A percentile compares a stretch with the other conserved stretches of the same genome.
Evolutionary conservation across 2,113 vertebrate genomes (phyloP).

Genomic region (Aegotheles bennettii): DNA sequence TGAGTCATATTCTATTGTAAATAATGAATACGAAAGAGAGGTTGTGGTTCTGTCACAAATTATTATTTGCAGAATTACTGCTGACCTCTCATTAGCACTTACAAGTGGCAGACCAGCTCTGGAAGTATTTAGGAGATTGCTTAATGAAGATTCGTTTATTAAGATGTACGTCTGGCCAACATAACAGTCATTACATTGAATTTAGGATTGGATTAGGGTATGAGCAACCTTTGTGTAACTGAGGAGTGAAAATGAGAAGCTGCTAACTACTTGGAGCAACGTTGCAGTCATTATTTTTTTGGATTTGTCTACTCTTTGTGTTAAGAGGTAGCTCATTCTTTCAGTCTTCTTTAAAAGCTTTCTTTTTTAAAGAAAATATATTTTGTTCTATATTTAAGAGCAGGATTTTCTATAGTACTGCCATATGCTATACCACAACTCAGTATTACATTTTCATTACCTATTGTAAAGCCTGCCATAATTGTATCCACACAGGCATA

Average conservation of each 20-base stretch:
- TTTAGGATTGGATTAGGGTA: not conserved
- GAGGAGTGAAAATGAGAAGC: not conserved
- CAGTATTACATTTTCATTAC: not conserved
- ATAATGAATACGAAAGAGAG: not conserved
- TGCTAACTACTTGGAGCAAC: not conserved
- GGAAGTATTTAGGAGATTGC: not conserved
- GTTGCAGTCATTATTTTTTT: not conserved
- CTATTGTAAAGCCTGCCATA: not conserved
- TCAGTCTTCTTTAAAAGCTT: not conserved
- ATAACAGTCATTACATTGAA: not conserved
- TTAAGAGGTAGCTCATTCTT: not conserved
- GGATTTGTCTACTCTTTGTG: not conserved
- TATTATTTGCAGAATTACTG: constrained; percentile 5
- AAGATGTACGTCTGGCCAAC: not conserved
- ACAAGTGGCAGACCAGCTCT: not conserved
- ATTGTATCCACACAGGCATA: not conserved
- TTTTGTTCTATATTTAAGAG: not conserved
- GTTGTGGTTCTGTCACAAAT: not conserved
- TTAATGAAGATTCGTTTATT: constrained; percentile 20
- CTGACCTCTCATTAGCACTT: constrained; percentile 8
- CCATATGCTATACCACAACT: not conserved
- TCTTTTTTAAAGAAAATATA: not conserved
- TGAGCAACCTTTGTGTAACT: not conserved
- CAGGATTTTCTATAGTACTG: not conserved
- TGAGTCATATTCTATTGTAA: not conserved